Evolutionary conservation across 2,888 invertebrate species (phyloP).

Genomic region (Tupiocoris notatus): DNA sequence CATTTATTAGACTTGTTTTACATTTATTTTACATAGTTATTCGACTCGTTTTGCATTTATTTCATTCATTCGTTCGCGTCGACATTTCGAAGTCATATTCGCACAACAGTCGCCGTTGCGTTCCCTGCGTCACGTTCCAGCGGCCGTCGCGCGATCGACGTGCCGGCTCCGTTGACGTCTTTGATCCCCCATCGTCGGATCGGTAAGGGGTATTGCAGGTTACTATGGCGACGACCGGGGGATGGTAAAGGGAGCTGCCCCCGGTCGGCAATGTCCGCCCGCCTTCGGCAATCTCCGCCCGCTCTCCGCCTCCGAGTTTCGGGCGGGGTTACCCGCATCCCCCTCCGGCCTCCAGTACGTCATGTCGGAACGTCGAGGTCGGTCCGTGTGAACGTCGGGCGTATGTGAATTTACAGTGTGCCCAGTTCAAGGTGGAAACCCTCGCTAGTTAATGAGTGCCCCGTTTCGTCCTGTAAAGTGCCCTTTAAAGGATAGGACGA

Average conservation of each 20-base stretch:
- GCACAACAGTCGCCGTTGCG: no score
- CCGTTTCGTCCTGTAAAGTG: neutral
- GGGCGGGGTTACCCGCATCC: constrained; percentile 32
- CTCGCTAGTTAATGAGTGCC: neutral
- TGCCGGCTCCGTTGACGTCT: neutral
- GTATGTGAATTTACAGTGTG: neutral
- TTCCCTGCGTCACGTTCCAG: no score
- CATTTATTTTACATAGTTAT: no score
- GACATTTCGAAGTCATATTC: no score
- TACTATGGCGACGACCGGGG: neutral
- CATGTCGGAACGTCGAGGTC: constrained; percentile 17
- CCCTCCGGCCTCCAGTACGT: constrained; percentile 51
- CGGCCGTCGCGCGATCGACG: no score
- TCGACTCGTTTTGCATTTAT: no score
- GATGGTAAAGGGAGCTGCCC: constrained; percentile 16
- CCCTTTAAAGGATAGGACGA: neutral
- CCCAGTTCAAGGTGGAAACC: neutral
- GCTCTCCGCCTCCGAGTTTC: constrained; percentile 34
- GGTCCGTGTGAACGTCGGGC: neutral
- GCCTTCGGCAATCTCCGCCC: constrained; percentile 1
- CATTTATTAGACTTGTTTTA: no score
- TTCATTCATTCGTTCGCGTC: no score
- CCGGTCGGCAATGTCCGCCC: constrained; percentile 2
- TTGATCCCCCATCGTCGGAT: constrained; percentile 35
- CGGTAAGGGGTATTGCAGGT: constrained; percentile 32